Evolutionary conservation across 2,888 invertebrate species (phyloP).

Genomic region (Heteropelma amictum): DNA sequence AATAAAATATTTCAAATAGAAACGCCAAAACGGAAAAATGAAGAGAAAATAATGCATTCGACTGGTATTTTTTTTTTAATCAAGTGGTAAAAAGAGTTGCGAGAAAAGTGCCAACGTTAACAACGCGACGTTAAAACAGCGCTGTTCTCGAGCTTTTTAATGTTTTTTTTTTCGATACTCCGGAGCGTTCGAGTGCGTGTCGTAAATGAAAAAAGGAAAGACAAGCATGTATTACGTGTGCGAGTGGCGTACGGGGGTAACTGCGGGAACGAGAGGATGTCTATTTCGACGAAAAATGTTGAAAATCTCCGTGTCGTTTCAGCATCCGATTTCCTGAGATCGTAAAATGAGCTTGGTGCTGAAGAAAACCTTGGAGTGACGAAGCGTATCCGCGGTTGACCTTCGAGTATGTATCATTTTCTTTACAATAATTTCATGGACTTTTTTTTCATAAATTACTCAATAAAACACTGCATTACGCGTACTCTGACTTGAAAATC

Average conservation of each 20-base stretch:
- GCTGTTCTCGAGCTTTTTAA: background rate
- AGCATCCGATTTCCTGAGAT: background rate
- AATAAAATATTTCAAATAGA: no score
- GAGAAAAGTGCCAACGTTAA: background rate
- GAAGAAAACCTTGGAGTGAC: conserved; percentile 1
- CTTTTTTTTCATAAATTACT: no score
- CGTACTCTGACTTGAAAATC: no score
- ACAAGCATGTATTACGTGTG: background rate
- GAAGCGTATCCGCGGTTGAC: conserved; percentile 5
- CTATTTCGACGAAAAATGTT: background rate
- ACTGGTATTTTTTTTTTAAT: no score
- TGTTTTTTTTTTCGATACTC: no score
- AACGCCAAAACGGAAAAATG: no score
- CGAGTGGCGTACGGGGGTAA: background rate
- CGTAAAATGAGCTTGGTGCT: background rate
- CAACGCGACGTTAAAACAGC: background rate
- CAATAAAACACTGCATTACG: no score
- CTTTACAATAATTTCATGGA: no score
- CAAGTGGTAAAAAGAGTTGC: no score
- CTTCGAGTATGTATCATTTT: conserved; percentile 21
- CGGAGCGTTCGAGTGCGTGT: background rate
- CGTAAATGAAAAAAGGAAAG: background rate
- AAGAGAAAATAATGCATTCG: no score
- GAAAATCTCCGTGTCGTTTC: background rate
- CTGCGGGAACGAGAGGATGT: background rate